Evolutionary conservation across 2,797 vertebrate species (phyloP).

Genomic region (Tolypeutes matacus): DNA sequence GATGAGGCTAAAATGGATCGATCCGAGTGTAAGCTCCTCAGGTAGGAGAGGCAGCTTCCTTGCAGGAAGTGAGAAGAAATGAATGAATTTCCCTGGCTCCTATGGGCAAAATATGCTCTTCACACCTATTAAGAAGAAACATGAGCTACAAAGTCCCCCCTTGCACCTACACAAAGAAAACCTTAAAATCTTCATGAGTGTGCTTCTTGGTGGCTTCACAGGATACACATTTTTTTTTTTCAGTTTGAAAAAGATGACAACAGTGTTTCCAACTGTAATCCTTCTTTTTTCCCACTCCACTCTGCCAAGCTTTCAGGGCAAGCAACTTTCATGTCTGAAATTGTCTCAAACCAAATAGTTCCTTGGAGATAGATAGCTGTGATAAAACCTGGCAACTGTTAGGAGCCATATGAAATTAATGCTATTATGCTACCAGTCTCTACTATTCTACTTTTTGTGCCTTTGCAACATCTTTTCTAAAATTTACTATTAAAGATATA

Average conservation of each 20-base stretch:
- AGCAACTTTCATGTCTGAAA: conserved; percentile 74
- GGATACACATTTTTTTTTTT: conserved; percentile 50
- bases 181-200: not conserved
- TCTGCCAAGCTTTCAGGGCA: conserved; percentile 74
- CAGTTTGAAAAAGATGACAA: conserved; percentile 62
- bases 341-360: conserved; percentile 71
- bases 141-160: conserved; percentile 31
- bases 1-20: not conserved
- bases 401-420: not conserved
- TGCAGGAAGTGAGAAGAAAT: conserved; percentile 75
- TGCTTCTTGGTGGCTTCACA: conserved; percentile 5
- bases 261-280: conserved; percentile 22
- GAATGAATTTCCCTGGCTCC: conserved; percentile 81
- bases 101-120: conserved; percentile 70
- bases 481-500: conserved; percentile 78
- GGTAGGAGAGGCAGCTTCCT: conserved; percentile 68
- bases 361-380: conserved; percentile 67
- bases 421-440: not conserved
- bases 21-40: conserved; percentile 42
- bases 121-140: conserved; percentile 63
- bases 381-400: conserved; percentile 76
- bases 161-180: not conserved
- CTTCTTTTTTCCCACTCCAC: conserved; percentile 67
- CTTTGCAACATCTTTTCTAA: conserved; percentile 51
- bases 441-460: conserved; percentile 43